Base-by-base conservation (phyloP, 2,797 vertebrate genomes). In the Liparis tanakae region DNA sequence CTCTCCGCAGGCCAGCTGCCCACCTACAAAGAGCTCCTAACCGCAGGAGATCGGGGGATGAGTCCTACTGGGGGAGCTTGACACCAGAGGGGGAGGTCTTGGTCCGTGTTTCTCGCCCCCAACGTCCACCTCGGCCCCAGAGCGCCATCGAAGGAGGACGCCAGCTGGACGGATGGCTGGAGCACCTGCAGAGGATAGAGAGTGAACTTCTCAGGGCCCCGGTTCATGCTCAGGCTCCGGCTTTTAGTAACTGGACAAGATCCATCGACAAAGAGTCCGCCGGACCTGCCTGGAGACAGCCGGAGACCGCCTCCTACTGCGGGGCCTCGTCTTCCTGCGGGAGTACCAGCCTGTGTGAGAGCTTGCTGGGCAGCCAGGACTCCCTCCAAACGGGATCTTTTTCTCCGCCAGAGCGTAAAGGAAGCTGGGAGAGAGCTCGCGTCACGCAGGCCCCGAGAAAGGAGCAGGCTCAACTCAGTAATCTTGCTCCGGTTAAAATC, bases 141-240 rank as follows among this genome's bases (percentile, higher is more conserved):
- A 95, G 95, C 10, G 93, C 92, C 73, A 87, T 91, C 1, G 94
- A 94, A 72, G 92, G 93, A 73, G 92, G 93, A 18, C 72, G 81
- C 33, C 84, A 88, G 59, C 71, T 90, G 78, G 92, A 95, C 10
- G 34, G 69, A 36, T 94, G 93, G 94, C 59, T 94, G 43, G 86
- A 88, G 67, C 88, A 89, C 22, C 82, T 93, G 33, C 87, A 87
- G 62, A 83, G 70, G 44, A 76, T 88, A 54, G 88, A 92, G 76
- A 81, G 57, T 1, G 65, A 80, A 14, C 59, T 77, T 5, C 57
- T 59, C 20, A 67, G 68, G 65, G 6, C 13, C 22, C 61, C 77
- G 0, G 37, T 13, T 72, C 67, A 34, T 0, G 55, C 78, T 56
- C 83, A 79, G 17, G 59, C 59, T 44, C 74, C 74, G 5, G 55